phyloP scores from a whole-genome alignment of 2,888 invertebrate genomes.

The Frankliniella intonsa region DNA sequence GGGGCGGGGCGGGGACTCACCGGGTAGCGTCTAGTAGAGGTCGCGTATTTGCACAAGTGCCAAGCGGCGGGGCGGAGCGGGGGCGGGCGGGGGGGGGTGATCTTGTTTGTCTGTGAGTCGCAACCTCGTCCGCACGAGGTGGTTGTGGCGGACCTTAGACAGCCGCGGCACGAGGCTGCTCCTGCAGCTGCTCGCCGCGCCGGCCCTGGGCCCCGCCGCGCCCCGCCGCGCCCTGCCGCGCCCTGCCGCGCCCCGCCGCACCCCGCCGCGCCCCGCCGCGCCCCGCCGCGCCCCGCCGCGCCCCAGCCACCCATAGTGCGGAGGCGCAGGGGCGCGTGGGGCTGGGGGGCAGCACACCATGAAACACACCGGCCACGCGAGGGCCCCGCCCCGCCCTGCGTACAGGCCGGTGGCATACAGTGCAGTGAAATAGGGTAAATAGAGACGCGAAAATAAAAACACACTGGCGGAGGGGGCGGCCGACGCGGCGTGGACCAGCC shows the following conservation, averaged over 20 bases:
- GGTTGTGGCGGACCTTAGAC: too few relatives aligned
- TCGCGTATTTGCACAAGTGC: conserved; percentile 16
- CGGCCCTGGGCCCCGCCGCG: neutral
- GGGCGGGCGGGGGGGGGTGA: neutral
- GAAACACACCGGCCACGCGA: too few relatives aligned
- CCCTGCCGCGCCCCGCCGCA: neutral
- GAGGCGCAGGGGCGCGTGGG: too few relatives aligned
- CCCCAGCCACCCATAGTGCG: too few relatives aligned
- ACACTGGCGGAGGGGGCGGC: too few relatives aligned
- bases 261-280: neutral
- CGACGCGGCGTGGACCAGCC: too few relatives aligned
- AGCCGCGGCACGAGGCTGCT: neutral
- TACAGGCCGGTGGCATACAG: too few relatives aligned
- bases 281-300: neutral
- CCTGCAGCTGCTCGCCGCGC: neutral
- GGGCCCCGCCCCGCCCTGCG: too few relatives aligned
- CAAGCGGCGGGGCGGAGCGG: neutral
- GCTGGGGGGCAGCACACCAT: too few relatives aligned
- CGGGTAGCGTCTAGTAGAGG: neutral
- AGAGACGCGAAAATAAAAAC: too few relatives aligned
- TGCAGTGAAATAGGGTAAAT: too few relatives aligned
- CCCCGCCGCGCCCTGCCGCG: neutral
- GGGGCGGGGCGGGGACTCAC: neutral
- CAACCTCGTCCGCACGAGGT: too few relatives aligned
- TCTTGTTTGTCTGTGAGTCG: neutral